Evolutionary conservation across 2,888 invertebrate genomes (phyloP).

Genomic region (Ormyrus labotus): DNA sequence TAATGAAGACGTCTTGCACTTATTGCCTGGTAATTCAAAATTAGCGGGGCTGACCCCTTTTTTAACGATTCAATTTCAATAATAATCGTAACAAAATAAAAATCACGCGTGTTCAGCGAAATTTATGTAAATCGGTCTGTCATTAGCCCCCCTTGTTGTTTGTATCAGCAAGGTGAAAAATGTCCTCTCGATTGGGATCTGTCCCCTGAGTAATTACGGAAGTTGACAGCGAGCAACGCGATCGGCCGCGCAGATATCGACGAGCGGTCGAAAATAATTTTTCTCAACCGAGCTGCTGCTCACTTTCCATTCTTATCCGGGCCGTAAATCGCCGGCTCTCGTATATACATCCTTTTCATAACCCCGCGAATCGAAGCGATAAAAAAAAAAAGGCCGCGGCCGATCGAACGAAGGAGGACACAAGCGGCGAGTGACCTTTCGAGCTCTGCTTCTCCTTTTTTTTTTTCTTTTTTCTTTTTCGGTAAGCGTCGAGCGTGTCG

Average conservation of each 20-base stretch:
- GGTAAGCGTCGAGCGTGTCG: not conserved
- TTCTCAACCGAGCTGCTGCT: not conserved
- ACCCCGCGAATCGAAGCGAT: too few species aligned
- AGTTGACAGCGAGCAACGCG: not conserved
- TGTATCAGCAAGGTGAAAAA: slow-evolving; percentile 7
- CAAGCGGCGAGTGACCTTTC: slow-evolving; percentile 64
- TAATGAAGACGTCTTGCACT: too few species aligned
- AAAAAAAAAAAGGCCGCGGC: too few species aligned
- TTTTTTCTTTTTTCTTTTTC: not conserved
- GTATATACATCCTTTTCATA: too few species aligned
- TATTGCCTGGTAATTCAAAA: too few species aligned
- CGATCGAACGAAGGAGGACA: slow-evolving; percentile 64
- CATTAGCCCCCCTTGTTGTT: not conserved
- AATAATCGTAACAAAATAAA: not conserved
- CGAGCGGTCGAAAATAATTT: not conserved
- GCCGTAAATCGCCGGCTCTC: not conserved
- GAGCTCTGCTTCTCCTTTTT: slow-evolving; percentile 36
- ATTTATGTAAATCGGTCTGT: too few species aligned
- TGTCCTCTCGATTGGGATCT: slow-evolving; percentile 25
- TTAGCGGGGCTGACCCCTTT: not conserved
- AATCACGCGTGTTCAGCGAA: too few species aligned
- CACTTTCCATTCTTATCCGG: slow-evolving; percentile 17
- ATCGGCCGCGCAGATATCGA: not conserved
- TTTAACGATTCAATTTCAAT: not conserved
- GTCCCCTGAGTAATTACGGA: slow-evolving; percentile 14